Evolutionary conservation across 2,113 vertebrate genomes (phyloP), one percentile per base, ranked within the genome.

Genomic region (Nannobrachium achirus): DNA sequence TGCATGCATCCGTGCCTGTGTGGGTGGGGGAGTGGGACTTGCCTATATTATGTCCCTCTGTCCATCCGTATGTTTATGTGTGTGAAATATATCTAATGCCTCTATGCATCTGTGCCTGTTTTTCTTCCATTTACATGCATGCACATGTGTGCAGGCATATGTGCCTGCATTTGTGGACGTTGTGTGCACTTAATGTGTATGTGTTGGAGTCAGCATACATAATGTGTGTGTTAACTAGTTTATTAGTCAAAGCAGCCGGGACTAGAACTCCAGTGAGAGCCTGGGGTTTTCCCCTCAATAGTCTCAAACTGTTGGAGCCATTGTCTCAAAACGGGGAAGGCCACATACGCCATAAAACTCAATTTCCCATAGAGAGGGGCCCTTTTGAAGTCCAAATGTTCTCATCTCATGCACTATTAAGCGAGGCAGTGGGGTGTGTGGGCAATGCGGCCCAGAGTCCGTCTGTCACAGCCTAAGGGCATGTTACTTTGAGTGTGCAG

Each of bases 341-440:
- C n/a, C 10, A 42, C 15, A 16, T 50, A 60, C 4, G 52, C 75
- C 71, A 76, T 88, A 81, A 90, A 91, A 89, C 84, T 70, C 79
- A 83, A 84, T 87, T 88, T 88, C 86, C 83, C 78, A 81, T 80
- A 80, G 71, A 86, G 73, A 69, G 66, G 41, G 67, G 57, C 40
- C 60, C 63, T 86, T 89, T 82, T 82, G 75, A 87, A 80, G 83
- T 85, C 91, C 75, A 86, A 89, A 89, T 84, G 86, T 87, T 91
- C 88, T 89, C 89, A 91, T 93, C 89, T 90, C 88, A 90, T 89
- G 86, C 89, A 88, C 86, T 88, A 90, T 92, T 92, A 90, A 91
- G 86, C 80, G 69, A 77, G 83, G 86, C 83, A 88, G 81, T 80
- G 82, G 76, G 71, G 81, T 86, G 85, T 85, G 83, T 89, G 82